Base-by-base conservation (phyloP, 2,113 vertebrate genomes). In the Barbus barbus region DNA sequence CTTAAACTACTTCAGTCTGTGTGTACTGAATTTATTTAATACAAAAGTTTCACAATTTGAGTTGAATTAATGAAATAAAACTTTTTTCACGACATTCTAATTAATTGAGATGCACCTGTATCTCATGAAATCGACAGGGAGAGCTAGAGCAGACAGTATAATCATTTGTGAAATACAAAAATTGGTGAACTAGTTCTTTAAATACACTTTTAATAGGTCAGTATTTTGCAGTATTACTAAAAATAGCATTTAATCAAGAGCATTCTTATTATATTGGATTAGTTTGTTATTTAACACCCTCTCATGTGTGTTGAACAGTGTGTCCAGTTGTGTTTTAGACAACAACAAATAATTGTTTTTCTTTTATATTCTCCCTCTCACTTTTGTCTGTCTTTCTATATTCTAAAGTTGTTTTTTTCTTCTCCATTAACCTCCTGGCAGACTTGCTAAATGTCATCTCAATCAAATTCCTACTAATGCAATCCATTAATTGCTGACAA, bases 381-480 rank as follows among this genome's bases (percentile, higher is more conserved):
- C 20, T 14, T 77, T 28, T 44, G 26, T 81, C 5, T 72, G 9
- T 72, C 22, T 44, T 36, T 22, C 36, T 38, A 74, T 26, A 82
- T 28, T 26, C 46, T 73, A 31, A 72, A 41, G 31, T 11, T 9
- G 53, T 72, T 60, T 72, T 72, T 41, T 41, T 72, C 41, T 16
- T 9, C 13, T 44, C 56, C 12, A 26, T 28, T 73, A 73, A 82
- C 67, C 63, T 71, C 67, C 58, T 38, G 36, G 67, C 71, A 38
- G 48, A 18, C 33, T 6, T 82, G 31, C 26, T 82, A 82, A 73
- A 82, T 82, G 51, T 82, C 51, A 73, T 73, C 51, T 73, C 81
- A 82, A 82, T 73, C 81, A 82, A 71, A 73, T 82, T 44, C 67
- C 36, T 69, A 73, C 71, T 71, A 44, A 82, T 41, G 67, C 24